Evolutionary conservation across 2,888 invertebrate genomes (phyloP), one percentile per base, ranked within the genome.

Genomic region (Drosophila limbata): DNA sequence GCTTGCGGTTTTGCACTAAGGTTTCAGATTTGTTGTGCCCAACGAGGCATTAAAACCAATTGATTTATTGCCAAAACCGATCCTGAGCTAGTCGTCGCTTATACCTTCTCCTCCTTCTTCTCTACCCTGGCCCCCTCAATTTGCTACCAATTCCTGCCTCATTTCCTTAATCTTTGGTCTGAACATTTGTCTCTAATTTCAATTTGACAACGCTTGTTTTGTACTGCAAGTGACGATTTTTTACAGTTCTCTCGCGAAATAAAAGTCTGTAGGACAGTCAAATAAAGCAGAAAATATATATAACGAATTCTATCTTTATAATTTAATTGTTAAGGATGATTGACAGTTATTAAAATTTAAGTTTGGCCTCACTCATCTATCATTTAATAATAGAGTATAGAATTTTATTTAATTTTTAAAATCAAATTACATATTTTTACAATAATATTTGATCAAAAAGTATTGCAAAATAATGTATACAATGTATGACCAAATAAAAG

Each of bases 41-140:
- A 75, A 62, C 69, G 73, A 53, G 60, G 81, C 81, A 87, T 89
- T 84, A 84, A 81, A 89, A 64, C 72, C 89, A 76, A 89, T 84
- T 84, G 84, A 84, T 89, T 89, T 87, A 84, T 84, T 37, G 64
- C 65, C 2, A 39, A 40, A n/a, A 15, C 11, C 45, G 59, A 78
- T 73, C 56, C 51, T 21, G 19, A 53, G 37, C 56, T 47, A 47
- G 51, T 13, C 42, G 19, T 19, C 11, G 44, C 33, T 9, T 19
- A 5, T 3, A 10, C 35, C 2, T n/a, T 1, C 15, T n/a, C 25
- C 25, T 25, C 21, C 21, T 21, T 6, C 21, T 21, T 6, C 25
- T 25, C 25, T 25, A 25, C 1, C 25, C 5, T 25, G 25, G 5
- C 25, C 25, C 25, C 25, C 25, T 25, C 5, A 25, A 25, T 21